phyloP scores from a whole-genome alignment of 2,888 invertebrate genomes.

The Argyresthia albistria region DNA sequence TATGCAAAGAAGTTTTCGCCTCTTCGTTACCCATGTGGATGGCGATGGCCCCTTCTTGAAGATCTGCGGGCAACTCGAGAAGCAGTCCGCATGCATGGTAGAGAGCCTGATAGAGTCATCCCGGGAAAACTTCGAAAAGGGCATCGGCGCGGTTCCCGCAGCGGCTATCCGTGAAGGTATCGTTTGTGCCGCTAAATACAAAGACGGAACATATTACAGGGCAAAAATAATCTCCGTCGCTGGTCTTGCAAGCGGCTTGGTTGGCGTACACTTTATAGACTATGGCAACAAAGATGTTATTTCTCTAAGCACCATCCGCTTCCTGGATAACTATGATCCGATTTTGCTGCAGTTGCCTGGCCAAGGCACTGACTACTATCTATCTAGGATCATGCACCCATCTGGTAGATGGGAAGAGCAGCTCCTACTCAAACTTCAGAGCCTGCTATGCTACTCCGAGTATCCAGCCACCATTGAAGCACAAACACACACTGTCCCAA shows the following conservation, averaged over 20 bases:
- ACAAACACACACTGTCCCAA: slow-evolving; percentile 42
- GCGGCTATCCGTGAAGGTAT: slow-evolving; percentile 64
- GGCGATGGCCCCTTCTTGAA: slow-evolving; percentile 78
- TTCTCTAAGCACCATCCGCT: slow-evolving; percentile 70
- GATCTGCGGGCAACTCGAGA: slow-evolving; percentile 80
- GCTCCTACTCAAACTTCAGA: slow-evolving; percentile 46
- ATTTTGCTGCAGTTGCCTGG: slow-evolving; percentile 62
- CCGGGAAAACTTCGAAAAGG: slow-evolving; percentile 50
- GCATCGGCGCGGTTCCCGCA: slow-evolving; percentile 56
- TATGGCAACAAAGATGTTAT: slow-evolving; percentile 77
- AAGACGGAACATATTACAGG: slow-evolving; percentile 77
- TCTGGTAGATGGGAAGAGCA: slow-evolving; percentile 69
- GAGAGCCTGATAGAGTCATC: slow-evolving; percentile 62
- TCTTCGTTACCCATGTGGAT: slow-evolving; percentile 78
- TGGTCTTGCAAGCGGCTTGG: slow-evolving; percentile 58
- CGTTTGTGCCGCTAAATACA: slow-evolving; percentile 78
- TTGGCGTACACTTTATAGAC: slow-evolving; percentile 79
- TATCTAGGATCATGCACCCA: slow-evolving; percentile 69
- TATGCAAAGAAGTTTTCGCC: slow-evolving; percentile 42
- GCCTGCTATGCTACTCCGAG: slow-evolving; percentile 52
- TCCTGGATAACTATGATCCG: slow-evolving; percentile 66
- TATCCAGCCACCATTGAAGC: slow-evolving; percentile 43
- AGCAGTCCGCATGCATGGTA: slow-evolving; percentile 65
- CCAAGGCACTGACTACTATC: slow-evolving; percentile 73
- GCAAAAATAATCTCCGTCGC: slow-evolving; percentile 70